Conservation (phyloP, 2,888 invertebrate genomes). For the Leptinotarsa rubiginosa region DNA sequence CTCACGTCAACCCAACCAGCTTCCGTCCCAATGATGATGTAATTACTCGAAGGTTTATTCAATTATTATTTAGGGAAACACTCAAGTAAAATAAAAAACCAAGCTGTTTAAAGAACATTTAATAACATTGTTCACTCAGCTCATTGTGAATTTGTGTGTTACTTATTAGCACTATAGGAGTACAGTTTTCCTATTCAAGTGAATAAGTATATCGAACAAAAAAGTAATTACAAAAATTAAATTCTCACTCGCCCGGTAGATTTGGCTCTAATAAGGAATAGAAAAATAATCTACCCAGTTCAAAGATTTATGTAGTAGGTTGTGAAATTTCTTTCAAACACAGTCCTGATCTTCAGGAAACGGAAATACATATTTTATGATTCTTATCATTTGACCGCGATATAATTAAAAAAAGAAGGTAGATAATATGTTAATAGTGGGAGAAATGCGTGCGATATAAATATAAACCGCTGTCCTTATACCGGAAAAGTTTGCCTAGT, state of each 20-base stretch:
- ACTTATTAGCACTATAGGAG: too few species aligned
- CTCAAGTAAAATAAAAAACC: too few species aligned
- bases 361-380: constrained; percentile 17
- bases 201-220: too few species aligned
- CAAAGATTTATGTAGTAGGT: background rate
- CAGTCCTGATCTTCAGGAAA: constrained; percentile 16
- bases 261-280: background rate
- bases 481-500: background rate
- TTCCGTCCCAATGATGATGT: too few species aligned
- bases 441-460: constrained; percentile 6
- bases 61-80: too few species aligned
- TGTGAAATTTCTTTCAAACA: constrained; percentile 6
- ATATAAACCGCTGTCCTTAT: background rate
- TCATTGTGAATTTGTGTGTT: too few species aligned
- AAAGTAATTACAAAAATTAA: background rate
- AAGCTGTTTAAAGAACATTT: too few species aligned
- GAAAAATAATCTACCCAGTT: background rate
- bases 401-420: constrained; percentile 13
- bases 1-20: too few species aligned
- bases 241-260: background rate
- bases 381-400: constrained; percentile 1
- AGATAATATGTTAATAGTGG: constrained; percentile 14
- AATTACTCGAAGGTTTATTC: too few species aligned
- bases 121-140: too few species aligned
- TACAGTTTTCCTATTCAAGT: too few species aligned